Evolutionary conservation across 2,113 vertebrate genomes (phyloP).

Genomic region (Uropsilus gracilis): DNA sequence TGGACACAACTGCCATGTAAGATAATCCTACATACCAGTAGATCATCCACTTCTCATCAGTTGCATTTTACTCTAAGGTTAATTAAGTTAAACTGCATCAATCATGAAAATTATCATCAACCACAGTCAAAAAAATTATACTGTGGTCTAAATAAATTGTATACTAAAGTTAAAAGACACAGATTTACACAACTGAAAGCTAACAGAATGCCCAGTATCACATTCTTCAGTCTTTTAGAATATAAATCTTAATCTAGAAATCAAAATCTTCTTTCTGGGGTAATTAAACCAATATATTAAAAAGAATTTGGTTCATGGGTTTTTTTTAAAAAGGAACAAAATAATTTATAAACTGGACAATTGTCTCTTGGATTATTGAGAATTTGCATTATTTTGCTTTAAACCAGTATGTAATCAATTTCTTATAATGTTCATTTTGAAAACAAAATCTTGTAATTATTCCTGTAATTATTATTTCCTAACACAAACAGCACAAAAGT

Average conservation of each 20-base stretch:
- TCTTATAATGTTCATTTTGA: not conserved
- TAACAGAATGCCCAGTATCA: not conserved
- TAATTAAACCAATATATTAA: no score
- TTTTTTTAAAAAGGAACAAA: not conserved
- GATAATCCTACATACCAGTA: not conserved
- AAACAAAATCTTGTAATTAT: conserved; percentile 18
- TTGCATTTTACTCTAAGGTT: not conserved
- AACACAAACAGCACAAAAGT: conserved; percentile 41
- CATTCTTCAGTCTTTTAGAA: not conserved
- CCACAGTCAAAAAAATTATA: not conserved
- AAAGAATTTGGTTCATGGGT: no score
- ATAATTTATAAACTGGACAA: conserved; percentile 11
- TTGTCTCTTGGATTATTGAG: not conserved
- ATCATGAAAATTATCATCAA: conserved; percentile 10
- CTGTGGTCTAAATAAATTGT: not conserved
- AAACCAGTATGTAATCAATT: not conserved
- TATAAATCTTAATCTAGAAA: no score
- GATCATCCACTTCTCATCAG: not conserved
- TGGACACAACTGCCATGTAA: not conserved
- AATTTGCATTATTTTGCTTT: conserved; percentile 12
- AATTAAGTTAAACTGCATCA: not conserved
- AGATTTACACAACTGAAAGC: not conserved
- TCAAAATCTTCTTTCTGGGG: no score
- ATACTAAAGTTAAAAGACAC: conserved; percentile 22
- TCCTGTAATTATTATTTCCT: not conserved